Conservation (phyloP, 2,113 vertebrate species). For the Eulemur rufifrons region DNA sequence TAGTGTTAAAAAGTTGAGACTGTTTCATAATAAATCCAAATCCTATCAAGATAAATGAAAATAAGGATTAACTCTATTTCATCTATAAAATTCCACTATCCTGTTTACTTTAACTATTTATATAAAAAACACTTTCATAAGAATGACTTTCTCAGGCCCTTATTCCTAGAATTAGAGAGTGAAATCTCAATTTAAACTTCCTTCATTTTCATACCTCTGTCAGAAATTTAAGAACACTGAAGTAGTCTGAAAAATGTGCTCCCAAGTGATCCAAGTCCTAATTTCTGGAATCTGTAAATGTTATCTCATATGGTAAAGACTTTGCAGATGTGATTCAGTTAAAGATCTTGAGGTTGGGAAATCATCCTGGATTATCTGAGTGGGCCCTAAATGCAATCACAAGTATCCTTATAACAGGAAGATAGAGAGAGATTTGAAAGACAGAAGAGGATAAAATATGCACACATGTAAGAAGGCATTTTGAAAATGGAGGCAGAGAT, state of each 20-base stretch:
- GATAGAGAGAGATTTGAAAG: not conserved
- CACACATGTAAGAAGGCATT: not conserved
- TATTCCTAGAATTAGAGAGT: not conserved
- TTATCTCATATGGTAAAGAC: not conserved
- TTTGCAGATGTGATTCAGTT: not conserved
- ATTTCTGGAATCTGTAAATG: not conserved
- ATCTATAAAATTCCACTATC: not conserved
- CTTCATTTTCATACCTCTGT: not conserved
- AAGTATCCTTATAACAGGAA: not conserved
- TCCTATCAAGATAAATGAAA: not conserved
- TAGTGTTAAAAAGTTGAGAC: constrained; percentile 68
- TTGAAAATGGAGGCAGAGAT: not conserved
- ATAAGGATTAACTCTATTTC: not conserved
- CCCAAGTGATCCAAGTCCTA: not conserved
- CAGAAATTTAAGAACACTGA: not conserved
- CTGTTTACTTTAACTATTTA: not conserved
- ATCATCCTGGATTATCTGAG: not conserved
- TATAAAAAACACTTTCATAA: not conserved
- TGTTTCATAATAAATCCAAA: constrained; percentile 16
- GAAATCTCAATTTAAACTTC: not conserved
- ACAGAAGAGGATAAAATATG: not conserved
- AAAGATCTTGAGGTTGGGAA: not conserved
- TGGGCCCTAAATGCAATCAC: not conserved
- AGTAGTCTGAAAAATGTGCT: not conserved
- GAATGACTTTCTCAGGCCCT: not conserved